phyloP scores from a whole-genome alignment of 2,113 vertebrate genomes.

The Pica pica region DNA sequence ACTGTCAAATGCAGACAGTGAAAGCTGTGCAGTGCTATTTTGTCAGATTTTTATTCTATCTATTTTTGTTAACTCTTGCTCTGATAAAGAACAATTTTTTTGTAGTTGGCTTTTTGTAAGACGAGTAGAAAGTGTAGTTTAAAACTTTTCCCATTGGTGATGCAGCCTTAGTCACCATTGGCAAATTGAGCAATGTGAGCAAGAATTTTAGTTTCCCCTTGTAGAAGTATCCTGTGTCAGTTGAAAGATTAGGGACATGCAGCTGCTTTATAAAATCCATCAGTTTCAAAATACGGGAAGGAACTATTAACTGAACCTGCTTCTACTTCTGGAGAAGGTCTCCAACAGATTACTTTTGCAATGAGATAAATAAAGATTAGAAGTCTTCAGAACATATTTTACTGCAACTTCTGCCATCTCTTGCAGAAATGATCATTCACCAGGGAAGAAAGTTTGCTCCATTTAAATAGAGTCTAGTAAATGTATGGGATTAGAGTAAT shows the following conservation, averaged over 20 bases:
- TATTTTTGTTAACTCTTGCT: not conserved
- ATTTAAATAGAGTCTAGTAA: not conserved
- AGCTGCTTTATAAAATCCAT: not conserved
- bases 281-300: not conserved
- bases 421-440: not conserved
- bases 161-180: not conserved
- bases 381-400: not conserved
- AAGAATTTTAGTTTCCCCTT: not conserved
- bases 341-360: not conserved
- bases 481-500: not conserved
- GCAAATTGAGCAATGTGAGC: not conserved
- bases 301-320: not conserved
- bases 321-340: not conserved
- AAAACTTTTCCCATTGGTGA: not conserved
- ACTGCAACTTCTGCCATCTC: not conserved
- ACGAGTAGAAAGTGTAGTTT: not conserved
- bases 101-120: not conserved
- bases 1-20: not conserved
- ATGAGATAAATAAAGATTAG: not conserved
- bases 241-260: not conserved
- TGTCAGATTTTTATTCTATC: not conserved
- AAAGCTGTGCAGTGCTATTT: not conserved
- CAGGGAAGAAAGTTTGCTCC: not conserved
- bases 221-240: not conserved
- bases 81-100: not conserved